Evolutionary conservation across 2,797 vertebrate genomes (phyloP).

Genomic region (Distichodus sexfasciatus): DNA sequence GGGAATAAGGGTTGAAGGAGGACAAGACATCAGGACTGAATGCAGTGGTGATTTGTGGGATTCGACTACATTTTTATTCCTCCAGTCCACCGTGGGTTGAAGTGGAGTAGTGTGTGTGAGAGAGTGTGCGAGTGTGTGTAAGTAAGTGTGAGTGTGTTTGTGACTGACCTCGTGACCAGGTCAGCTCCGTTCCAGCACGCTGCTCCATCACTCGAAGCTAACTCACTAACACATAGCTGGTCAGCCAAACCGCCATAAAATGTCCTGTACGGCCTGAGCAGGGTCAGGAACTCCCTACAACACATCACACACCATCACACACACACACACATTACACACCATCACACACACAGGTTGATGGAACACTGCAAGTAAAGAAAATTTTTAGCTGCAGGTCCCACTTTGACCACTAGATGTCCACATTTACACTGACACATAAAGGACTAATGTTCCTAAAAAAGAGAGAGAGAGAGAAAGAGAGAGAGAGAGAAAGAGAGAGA

Average conservation of each 20-base stretch:
- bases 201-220: slow-evolving; percentile 72
- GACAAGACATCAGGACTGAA: neutral
- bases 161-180: slow-evolving; percentile 74
- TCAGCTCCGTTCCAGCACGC: slow-evolving; percentile 85
- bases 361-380: neutral
- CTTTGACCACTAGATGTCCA: neutral
- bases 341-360: neutral
- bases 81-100: no score
- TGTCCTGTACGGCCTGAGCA: slow-evolving; percentile 70
- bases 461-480: no score
- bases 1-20: neutral
- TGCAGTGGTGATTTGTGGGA: no score
- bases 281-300: slow-evolving; percentile 81
- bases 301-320: slow-evolving; percentile 2
- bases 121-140: neutral
- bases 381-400: neutral
- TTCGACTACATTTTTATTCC: no score
- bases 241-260: slow-evolving; percentile 82
- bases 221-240: slow-evolving; percentile 76
- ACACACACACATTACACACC: slow-evolving; percentile 17
- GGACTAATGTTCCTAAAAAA: no score
- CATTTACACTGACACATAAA: no score
- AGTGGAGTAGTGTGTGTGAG: neutral
- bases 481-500: no score
- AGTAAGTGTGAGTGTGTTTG: neutral